Evolutionary conservation across 2,888 invertebrate genomes (phyloP), one percentile per base, ranked within the genome.

Genomic region (Linyphia triangularis): DNA sequence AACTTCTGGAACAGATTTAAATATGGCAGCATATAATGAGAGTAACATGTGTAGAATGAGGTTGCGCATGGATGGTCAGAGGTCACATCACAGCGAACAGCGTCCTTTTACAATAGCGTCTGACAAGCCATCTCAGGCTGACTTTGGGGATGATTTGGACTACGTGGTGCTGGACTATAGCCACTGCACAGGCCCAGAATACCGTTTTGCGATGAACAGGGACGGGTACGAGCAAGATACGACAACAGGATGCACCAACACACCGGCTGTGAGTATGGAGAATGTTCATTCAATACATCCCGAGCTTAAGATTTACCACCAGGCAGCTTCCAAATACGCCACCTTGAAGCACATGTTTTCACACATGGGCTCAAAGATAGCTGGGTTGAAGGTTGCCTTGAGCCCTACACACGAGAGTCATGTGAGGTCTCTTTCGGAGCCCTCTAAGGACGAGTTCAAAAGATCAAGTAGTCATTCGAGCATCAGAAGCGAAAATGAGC

Each of bases 281-380:
- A 91, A 90, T 65, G 88, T 91, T 40, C 86, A 93, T 90, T 93
- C 93, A 93, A 85, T 95, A 93, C 96, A 96, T 92, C 96, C 96
- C 0, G 96, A 96, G 91, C 96, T 96, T 92, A 96, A 95, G 93
- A 96, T 96, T 91, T 96, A 96, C 91, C 90, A 90, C 10, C 94
- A 96, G 90, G 95, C 95, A 67, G 94, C 94, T 26, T 92, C 92
- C 22, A 92, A 91, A 89, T 92, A 90, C 67, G 59, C 92, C 81
- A 92, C 92, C 28, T 91, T 92, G 81, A 91, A 91, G 69, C 91
- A 91, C 77, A 90, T 92, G 73, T 91, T 92, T 57, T 90, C 91
- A 26, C 92, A 91, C 79, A 92, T 92, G 89, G 90, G 91, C 28
- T 89, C 90, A 33, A 89, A 90, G 79, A 85, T 90, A 61, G 89